Base-by-base conservation (phyloP, 2,113 vertebrate genomes). In the Rattus rattus region DNA sequence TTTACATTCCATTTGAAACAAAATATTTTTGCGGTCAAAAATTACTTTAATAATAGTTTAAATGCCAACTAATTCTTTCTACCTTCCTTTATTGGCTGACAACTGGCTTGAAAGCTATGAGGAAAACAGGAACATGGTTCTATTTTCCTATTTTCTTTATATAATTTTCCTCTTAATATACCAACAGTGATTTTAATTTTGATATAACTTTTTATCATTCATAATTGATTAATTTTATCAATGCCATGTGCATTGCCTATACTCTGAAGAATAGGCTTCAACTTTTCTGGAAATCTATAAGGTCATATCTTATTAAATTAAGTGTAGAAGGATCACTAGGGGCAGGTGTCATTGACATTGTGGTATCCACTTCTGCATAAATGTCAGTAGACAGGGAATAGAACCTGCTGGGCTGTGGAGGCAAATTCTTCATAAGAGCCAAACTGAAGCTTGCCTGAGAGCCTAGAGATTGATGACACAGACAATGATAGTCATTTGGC, bases 151-250 rank as follows among this genome's bases (percentile, higher is more conserved):
- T 97, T 97, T 84, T 65, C 30, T 28, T 28, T 36, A 5, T 36
- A 5, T 70, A 14, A 75, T 33, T 52, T 87, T 22, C 0, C 81
- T 90, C 96, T 43, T 0, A 69, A 0, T 22, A 17, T 36, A 12
- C 72, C 97, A 95, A 84, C 93, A 97, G 17, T 97, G 91, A 43
- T 43, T 43, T 43, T 43, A 43, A 43, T 43, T 43, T 43, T 43
- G 43, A 43, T 43, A 43, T 43, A 43, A 43, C 43, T 43, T 43
- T 43, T 54, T 97, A 73, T 89, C 69, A 0, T 43, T 98, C 85
- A 95, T 94, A 95, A 97, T 79, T 93, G 39, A 97, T 69, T 94
- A 94, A 16, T 5, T 67, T 86, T 87, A 43, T 98, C 92, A 97
- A 61, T 96, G 96, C 95, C 72, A 72, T 73, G 14, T 88, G 16